Evolutionary conservation across 2,797 vertebrate species (phyloP).

Genomic region (Tenualosa thibaudeaui): DNA sequence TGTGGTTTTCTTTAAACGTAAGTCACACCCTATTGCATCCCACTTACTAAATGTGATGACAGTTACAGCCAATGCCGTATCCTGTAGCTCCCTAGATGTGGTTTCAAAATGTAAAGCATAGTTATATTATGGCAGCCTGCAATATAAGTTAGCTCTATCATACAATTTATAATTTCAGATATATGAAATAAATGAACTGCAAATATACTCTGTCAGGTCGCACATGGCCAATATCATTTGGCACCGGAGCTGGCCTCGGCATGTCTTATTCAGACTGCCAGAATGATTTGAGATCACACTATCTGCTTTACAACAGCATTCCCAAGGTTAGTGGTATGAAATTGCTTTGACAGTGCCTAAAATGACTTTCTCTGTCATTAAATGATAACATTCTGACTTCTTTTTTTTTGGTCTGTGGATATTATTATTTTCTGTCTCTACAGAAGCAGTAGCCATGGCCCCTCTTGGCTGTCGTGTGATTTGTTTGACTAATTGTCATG

Average conservation of each 20-base stretch:
- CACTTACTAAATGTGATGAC: background rate
- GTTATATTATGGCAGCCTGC: too few species aligned
- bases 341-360: background rate
- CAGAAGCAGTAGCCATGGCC: conserved; percentile 68
- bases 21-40: conserved; percentile 65
- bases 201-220: conserved; percentile 72
- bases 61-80: background rate
- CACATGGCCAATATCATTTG: conserved; percentile 88
- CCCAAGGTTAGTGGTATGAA: conserved; percentile 78
- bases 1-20: conserved; percentile 96
- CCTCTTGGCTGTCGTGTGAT: conserved; percentile 40
- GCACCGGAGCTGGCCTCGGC: conserved; percentile 86
- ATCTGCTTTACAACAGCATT: conserved; percentile 82
- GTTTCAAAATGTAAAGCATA: background rate
- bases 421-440: conserved; percentile 48
- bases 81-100: background rate
- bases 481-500: conserved; percentile 34
- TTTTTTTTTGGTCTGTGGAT: conserved; percentile 9
- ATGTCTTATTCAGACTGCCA: conserved; percentile 98
- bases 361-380: background rate
- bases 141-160: too few species aligned
- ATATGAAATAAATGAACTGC: too few species aligned
- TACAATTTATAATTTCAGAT: background rate
- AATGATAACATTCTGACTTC: background rate
- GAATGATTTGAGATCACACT: conserved; percentile 88